Evolutionary conservation across 2,888 invertebrate genomes (phyloP), one percentile per base, ranked within the genome.

Genomic region (Cyclophora punctaria): DNA sequence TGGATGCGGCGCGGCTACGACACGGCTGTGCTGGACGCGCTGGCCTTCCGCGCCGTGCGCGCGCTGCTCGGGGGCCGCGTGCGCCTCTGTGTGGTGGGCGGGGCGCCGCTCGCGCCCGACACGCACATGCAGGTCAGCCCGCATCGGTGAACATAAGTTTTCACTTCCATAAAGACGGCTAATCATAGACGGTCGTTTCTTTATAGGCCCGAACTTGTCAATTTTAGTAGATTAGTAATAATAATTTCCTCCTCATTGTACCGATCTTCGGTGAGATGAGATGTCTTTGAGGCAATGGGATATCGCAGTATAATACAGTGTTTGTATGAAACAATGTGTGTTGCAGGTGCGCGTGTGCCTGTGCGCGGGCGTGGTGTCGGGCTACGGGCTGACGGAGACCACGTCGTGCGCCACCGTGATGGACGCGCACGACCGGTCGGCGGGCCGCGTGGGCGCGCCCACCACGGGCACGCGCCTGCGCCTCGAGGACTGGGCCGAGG

Each of bases 331-430:
- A 20, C 20, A 2, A 20, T 20, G 20, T 2, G 20, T 20, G 20
- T 20, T 20, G 42, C 42, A 43, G 89, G 75, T 82, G 54, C 81
- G 83, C 55, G 92, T 95, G 55, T 98, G 98, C 75, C 91, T 99
- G 58, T 98, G 98, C 80, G 93, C 95, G 56, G 94, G 94, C 56
- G 93, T 99, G 44, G 92, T 95, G 52, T 96, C 97, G 74, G 99
- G 98, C 48, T 99, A 99, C 84, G 99, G 99, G 2, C 92, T 99
- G 56, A 99, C 99, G 0, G 99, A 99, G 91, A 98, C 98, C 7
- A 95, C 96, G 61, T 98, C 98, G 1, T 96, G 96, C 69, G 98
- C 98, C 48, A 93, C 94, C 54, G 95, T 95, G 49, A 94, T 94
- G 94, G 93, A 94, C 78, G 80, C 71, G 52, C 68, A 79, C 68